Evolutionary conservation across 2,113 vertebrate species (phyloP), one percentile per base, ranked within the genome.

Genomic region (Semnopithecus entellus): DNA sequence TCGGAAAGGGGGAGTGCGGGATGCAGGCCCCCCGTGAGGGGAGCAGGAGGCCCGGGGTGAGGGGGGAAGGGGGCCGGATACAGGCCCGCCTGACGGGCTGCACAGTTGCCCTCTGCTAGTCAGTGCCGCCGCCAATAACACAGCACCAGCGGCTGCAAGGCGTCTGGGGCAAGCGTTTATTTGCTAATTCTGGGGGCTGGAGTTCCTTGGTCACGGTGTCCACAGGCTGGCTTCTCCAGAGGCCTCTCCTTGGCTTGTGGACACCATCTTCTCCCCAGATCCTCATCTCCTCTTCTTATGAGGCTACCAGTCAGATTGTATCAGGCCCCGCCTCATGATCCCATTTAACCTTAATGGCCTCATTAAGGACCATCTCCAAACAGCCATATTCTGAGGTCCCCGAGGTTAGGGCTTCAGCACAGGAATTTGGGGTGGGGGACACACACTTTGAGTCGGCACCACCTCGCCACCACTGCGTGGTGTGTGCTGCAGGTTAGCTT

Each of bases 41-140:
- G 40, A 5, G 40, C 40, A 43, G 40, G 40, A 5, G 40, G 40
- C 40, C 40, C 40, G 40, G 40, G 40, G 40, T 43, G 40, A 43
- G 43, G 35, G 7, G 32, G 0, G 1, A 57, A 5, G 55, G 55
- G 20, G 55, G 16, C 55, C 16, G 0, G 17, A 18, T 17, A 8
- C 55, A 57, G 55, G 20, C 55, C 55, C 1, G 5, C 2, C 0
- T 22, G 66, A n/a, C 6, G 25, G 72, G 72, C 38, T 6, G 2
- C 38, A 73, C 38, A 4, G 8, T 72, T 18, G 22, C 38, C 72
- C 22, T 25, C 38, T 43, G 72, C 22, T 14, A 43, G 22, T 25
- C 12, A 5, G 72, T 40, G 40, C 17, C 7, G 8, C 18, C 8
- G 8, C 68, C n/a, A 2, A 2, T 20, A n/a, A n/a, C 72, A 14